Evolutionary conservation across 2,113 vertebrate genomes (phyloP), one percentile per base, ranked within the genome.

Genomic region (Saccopteryx leptura): DNA sequence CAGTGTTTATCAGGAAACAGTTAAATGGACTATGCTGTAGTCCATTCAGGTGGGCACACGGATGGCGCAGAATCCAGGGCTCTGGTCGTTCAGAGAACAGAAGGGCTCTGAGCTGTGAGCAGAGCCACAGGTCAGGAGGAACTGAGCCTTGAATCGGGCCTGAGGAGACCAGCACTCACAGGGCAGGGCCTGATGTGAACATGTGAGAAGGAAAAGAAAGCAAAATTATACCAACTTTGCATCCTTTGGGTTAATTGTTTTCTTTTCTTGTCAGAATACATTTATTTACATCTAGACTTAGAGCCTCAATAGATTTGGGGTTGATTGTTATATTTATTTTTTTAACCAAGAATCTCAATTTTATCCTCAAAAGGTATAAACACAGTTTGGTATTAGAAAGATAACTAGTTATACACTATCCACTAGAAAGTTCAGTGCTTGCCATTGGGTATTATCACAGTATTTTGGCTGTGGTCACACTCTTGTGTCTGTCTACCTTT

Each of bases 221-320:
- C 54, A 17, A 74, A 82, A 79, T 79, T 13, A 33, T 33, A 46
- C 71, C 17, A 18, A 9, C 28, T 76, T 18, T 86, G 9, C 7
- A 46, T 79, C 31, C 60, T 80, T 74, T 24, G 46, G 39, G 61
- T 95, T 95, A 86, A 46, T 23, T 90, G 65, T 65, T 74, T 54
- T 58, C 65, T 31, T 83, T 23, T 74, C n/a, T 50, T 89, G 15
- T 86, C 18, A 86, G 52, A 54, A 61, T 24, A 10, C 28, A 60
- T 63, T 68, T 95, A 74, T 69, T 76, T 81, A 26, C 50, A 54
- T 91, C 19, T 87, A 90, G 24, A 88, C 26, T 69, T 76, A 92
- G 48, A 56, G 9, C 13, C 4, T 69, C 21, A 1, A 13, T 23
- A 58, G n/a, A 66, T 88, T 93, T 94, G 39, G 11, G 61, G 12